phyloP scores from a whole-genome alignment of 2,113 vertebrate species.

The Microcebus lehilahytsara region DNA sequence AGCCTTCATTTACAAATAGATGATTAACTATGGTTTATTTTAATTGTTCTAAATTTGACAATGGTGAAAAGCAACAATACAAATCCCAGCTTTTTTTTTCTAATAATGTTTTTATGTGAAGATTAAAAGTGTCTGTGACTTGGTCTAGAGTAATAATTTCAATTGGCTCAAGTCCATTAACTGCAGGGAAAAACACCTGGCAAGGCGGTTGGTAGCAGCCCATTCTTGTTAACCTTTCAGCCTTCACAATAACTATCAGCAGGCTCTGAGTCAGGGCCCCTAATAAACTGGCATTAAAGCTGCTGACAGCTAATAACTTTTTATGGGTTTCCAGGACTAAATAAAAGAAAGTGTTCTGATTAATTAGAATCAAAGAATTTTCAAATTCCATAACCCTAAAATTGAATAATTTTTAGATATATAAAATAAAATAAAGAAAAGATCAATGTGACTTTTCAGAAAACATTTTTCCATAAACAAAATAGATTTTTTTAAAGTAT shows the following conservation, averaged over 20 bases:
- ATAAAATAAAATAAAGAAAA: conserved; percentile 46
- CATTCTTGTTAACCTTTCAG: conserved; percentile 85
- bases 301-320: conserved; percentile 80
- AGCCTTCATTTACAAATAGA: conserved; percentile 61
- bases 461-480: conserved; percentile 48
- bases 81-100: neutral
- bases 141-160: conserved; percentile 78
- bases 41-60: conserved; percentile 74
- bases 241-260: conserved; percentile 81
- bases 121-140: conserved; percentile 64
- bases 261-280: conserved; percentile 75
- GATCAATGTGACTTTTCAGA: conserved; percentile 5
- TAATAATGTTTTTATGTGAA: conserved; percentile 43
- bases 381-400: conserved; percentile 46
- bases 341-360: conserved; percentile 81
- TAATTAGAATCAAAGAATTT: conserved; percentile 77
- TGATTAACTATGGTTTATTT: conserved; percentile 51
- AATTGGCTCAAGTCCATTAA: conserved; percentile 83
- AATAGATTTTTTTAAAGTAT: neutral
- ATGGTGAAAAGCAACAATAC: conserved; percentile 51
- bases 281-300: conserved; percentile 81
- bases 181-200: conserved; percentile 84
- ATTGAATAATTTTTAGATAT: conserved; percentile 45
- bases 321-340: conserved; percentile 75
- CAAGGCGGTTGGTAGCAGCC: conserved; percentile 77